phyloP scores from a whole-genome alignment of 2,888 invertebrate species.

The Drosophila aldrichi region DNA sequence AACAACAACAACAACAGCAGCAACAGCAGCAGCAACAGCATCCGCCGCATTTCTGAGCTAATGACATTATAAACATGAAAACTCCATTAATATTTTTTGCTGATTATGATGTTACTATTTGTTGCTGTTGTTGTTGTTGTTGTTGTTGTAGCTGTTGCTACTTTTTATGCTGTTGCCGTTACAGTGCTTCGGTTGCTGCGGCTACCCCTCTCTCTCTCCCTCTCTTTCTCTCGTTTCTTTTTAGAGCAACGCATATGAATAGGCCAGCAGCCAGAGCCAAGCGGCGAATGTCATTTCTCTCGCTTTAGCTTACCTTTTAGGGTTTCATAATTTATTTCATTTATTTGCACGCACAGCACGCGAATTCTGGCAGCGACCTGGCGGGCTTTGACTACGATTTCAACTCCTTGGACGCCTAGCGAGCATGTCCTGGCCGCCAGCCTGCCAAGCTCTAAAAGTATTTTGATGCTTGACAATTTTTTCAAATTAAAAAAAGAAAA shows the following conservation, averaged over 20 bases:
- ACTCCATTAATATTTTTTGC: conserved; percentile 81
- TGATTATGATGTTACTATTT: conserved; percentile 72
- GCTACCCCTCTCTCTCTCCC: conserved; percentile 8
- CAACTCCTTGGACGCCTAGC: conserved; percentile 21
- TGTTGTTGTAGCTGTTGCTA: conserved; percentile 39
- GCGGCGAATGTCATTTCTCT: conserved; percentile 62
- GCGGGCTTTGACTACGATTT: conserved; percentile 29
- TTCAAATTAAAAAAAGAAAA: conserved; percentile 77
- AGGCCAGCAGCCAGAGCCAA: conserved; percentile 52
- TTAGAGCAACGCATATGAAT: conserved; percentile 60
- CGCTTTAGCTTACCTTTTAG: conserved; percentile 56
- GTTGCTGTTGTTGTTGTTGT: conserved; percentile 26
- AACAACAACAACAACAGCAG: conserved; percentile 30
- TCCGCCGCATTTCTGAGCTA: conserved; percentile 82
- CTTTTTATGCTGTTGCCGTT: conserved; percentile 65
- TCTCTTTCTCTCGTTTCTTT: conserved; percentile 32
- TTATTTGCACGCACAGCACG: conserved; percentile 77
- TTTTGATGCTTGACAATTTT: conserved; percentile 81
- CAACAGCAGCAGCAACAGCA: conserved; percentile 39
- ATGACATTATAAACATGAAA: conserved; percentile 83
- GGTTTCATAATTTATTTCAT: conserved; percentile 77
- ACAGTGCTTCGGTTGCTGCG: conserved; percentile 27
- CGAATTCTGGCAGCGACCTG: conserved; percentile 36
- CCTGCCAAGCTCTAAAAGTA: conserved; percentile 65
- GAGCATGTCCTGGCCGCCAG: conserved; percentile 7